phyloP scores from a whole-genome alignment of 2,888 invertebrate genomes.

The Panopea generosa region DNA sequence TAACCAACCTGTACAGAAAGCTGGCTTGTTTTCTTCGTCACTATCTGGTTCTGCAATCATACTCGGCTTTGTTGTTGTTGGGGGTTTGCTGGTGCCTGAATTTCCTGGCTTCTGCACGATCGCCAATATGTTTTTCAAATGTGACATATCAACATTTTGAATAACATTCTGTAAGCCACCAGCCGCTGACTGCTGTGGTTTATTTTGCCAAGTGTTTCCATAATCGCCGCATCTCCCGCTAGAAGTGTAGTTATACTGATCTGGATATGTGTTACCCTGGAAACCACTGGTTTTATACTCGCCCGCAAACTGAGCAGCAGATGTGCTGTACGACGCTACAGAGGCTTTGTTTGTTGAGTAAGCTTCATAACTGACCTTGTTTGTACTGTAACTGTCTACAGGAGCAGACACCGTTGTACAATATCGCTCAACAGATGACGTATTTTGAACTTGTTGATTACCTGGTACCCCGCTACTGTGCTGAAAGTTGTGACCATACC shows the following conservation, averaged over 20 bases:
- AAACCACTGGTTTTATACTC: conserved; percentile 33
- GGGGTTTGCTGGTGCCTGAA: background rate
- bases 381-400: conserved; percentile 29
- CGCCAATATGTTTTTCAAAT: conserved; percentile 59
- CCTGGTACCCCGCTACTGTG: too few species aligned
- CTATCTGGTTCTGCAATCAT: background rate
- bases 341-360: conserved; percentile 19
- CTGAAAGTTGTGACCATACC: background rate
- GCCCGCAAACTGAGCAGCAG: conserved; percentile 9
- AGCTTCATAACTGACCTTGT: conserved; percentile 4
- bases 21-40: conserved; percentile 39
- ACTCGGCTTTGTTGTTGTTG: background rate
- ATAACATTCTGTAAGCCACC: conserved; percentile 45
- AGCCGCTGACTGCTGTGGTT: background rate
- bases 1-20: conserved; percentile 47
- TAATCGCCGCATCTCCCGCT: background rate
- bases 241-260: conserved; percentile 9
- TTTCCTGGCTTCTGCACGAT: conserved; percentile 24
- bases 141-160: conserved; percentile 55
- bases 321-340: conserved; percentile 22
- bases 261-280: conserved; percentile 3
- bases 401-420: background rate
- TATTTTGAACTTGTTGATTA: background rate
- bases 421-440: background rate
- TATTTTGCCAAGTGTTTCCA: background rate